phyloP scores from a whole-genome alignment of 2,113 vertebrate genomes.

The Uria lomvia region DNA sequence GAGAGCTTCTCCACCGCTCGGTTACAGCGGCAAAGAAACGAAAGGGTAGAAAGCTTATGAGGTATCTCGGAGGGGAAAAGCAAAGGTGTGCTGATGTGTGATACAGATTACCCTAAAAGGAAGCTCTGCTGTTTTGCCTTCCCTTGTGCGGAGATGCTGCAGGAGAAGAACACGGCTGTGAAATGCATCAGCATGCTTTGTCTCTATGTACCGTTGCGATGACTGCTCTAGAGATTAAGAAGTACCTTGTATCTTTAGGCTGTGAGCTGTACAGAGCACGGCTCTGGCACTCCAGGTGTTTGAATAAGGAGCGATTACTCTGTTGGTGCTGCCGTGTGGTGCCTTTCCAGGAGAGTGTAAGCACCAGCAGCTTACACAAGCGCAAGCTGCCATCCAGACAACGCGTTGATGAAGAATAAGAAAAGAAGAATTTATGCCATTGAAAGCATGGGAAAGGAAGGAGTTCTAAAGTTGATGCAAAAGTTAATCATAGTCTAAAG shows the following conservation, averaged over 20 bases:
- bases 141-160: not conserved
- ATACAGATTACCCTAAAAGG: not conserved
- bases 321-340: fast-evolving
- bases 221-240: not conserved
- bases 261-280: not conserved
- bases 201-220: not conserved
- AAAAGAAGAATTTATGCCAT: not conserved
- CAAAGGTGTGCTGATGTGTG: not conserved
- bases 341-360: not conserved
- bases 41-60: not conserved
- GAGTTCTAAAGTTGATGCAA: not conserved
- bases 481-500: not conserved
- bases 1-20: not conserved
- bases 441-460: not conserved
- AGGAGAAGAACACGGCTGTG: not conserved
- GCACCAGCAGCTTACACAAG: not conserved
- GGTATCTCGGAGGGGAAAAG: not conserved
- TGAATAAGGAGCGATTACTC: not conserved
- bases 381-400: not conserved
- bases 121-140: not conserved
- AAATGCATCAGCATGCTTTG: not conserved
- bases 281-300: not conserved
- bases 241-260: not conserved
- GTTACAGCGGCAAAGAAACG: not conserved
- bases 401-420: not conserved